Percentiles rank a stretch among this genome's conserved stretches.
Conservation (phyloP, 2,113 vertebrate species). For the Platichthys flesus region DNA sequence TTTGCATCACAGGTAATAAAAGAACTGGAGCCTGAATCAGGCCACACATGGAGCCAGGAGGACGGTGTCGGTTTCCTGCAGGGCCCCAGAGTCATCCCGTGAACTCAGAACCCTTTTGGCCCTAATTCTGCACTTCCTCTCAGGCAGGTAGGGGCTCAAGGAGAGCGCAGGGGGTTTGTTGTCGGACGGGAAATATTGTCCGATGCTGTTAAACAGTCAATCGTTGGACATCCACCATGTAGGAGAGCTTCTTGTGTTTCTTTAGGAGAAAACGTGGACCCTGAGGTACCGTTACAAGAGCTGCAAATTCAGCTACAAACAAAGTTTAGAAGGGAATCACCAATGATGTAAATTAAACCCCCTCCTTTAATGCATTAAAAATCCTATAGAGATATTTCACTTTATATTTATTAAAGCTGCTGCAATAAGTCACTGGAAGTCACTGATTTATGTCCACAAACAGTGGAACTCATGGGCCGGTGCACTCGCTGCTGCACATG, state of each 20-base stretch:
- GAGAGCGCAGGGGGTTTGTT: slow-evolving; percentile 29
- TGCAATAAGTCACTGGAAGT: slow-evolving; percentile 12
- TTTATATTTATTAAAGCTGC: background rate
- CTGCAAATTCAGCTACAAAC: background rate
- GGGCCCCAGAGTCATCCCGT: slow-evolving; percentile 50
- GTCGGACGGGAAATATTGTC: slow-evolving; percentile 12
- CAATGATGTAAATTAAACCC: no score
- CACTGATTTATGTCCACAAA: slow-evolving; percentile 41
- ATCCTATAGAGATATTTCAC: background rate
- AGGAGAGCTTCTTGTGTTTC: background rate
- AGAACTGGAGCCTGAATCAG: slow-evolving; percentile 60
- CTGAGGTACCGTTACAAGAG: background rate
- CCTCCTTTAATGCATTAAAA: background rate
- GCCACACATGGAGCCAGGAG: slow-evolving; percentile 67
- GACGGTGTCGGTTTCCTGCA: slow-evolving; percentile 59
- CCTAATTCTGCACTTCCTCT: slow-evolving; percentile 49
- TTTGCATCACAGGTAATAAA: slow-evolving; percentile 74
- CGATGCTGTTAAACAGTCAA: slow-evolving; percentile 34
- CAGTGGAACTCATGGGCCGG: slow-evolving; percentile 5
- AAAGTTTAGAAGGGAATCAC: no score
- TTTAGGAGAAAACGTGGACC: background rate
- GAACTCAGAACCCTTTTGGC: slow-evolving; percentile 53
- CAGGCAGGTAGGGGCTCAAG: slow-evolving; percentile 50
- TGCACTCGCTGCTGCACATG: slow-evolving; percentile 20
- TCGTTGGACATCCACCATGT: slow-evolving; percentile 30